Evolutionary conservation across 2,888 invertebrate species (phyloP), one percentile per base, ranked within the genome.

Genomic region (Boloria euphrosyne): DNA sequence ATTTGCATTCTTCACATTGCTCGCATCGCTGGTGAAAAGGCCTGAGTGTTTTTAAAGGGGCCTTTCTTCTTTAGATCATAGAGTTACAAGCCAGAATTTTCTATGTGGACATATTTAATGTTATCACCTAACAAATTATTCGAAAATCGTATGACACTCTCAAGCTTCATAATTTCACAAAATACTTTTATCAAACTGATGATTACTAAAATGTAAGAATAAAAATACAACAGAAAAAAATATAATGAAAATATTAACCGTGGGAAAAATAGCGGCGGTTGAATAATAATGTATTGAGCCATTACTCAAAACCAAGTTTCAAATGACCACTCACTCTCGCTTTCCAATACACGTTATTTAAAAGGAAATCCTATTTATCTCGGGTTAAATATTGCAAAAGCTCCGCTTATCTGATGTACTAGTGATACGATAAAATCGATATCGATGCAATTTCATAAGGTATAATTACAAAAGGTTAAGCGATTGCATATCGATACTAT

Each of bases 1-100:
- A 47, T 66, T 68, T 43, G 62, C 57, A 70, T 70, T 68, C 66
- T 55, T 66, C 52, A 55, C 54, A 52, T 68, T 44, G 22, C 62
- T 66, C n/a, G 62, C 64, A 63, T 31, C 31, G 31, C 31, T 52
- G 51, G 55, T 57, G 63, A 50, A 55, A 62, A 54, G 53, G 47
- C 47, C 47, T 54, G 46, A 62, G 46, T 47, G 54, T 50, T 49
- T 49, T 63, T 57, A 57, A 57, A 22, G n/a, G 16, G 6, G 18
- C 22, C 7, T 43, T 63, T 16, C 22, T 17, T 13, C 43, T 22
- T 10, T 38, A 38, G 10, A 38, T 5, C 44, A 27, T 46, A 46
- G 57, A 27, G n/a, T 0, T 46, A 10, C 16, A 22, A 13, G 13
- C 22, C 3, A 16, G 7, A 38, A 7, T 38, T 38, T 38, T 13